Conservation (phyloP, 30 jellyfish, hydroid and myxozoan genomes). For the Mastigias papua region DNA sequence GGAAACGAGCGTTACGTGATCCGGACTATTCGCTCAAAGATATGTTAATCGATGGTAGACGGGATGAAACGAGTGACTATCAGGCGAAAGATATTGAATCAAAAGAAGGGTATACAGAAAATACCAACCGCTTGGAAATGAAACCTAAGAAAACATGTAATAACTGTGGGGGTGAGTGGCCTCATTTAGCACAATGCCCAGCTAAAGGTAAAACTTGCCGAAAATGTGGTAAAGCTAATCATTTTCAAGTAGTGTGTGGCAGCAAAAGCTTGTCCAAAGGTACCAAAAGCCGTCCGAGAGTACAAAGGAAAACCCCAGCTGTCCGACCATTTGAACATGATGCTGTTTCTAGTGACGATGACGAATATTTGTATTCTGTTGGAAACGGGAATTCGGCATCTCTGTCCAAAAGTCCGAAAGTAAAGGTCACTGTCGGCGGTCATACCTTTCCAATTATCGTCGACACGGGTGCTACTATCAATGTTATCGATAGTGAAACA, state of each 20-base stretch:
- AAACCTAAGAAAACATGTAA: background rate
- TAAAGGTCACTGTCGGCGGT: too few relatives aligned
- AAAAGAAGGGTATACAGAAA: background rate
- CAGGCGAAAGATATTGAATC: background rate
- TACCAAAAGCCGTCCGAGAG: too few relatives aligned
- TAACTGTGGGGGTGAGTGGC: background rate
- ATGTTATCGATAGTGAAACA: too few relatives aligned
- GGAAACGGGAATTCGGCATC: too few relatives aligned
- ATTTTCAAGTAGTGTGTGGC: background rate
- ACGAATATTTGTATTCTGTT: too few relatives aligned
- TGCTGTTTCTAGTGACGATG: too few relatives aligned
- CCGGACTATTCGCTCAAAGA: conserved; percentile 34
- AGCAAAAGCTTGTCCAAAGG: too few relatives aligned
- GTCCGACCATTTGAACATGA: too few relatives aligned
- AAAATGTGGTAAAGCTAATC: background rate
- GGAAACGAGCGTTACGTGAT: conserved; percentile 46
- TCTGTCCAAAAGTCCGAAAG: too few relatives aligned
- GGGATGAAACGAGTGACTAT: conserved; percentile 49
- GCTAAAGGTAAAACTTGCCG: background rate
- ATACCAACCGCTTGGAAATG: background rate
- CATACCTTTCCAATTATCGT: too few relatives aligned
- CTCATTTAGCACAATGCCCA: background rate
- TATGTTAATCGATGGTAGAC: conserved; percentile 52
- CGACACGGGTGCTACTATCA: too few relatives aligned
- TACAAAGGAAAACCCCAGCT: too few relatives aligned